Percentiles rank a stretch among this genome's conserved stretches.
phyloP scores from a whole-genome alignment of 2,888 invertebrate genomes.

The Melanostoma mellinum region DNA sequence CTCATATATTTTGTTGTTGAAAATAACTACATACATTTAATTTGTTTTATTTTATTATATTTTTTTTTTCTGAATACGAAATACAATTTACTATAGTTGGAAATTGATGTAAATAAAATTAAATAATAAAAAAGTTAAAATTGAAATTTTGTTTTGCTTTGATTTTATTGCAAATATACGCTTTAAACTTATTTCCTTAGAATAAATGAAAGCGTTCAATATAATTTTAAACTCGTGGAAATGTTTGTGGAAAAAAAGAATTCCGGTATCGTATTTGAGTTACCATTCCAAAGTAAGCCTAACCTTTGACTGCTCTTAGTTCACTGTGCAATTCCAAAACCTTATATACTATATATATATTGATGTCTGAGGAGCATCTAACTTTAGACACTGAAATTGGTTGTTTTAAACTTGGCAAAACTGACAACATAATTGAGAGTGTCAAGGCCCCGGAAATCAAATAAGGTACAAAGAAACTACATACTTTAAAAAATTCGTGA shows the following conservation, averaged over 20 bases:
- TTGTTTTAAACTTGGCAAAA: no score
- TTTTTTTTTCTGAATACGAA: conserved; percentile 30
- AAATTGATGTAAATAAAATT: conserved; percentile 71
- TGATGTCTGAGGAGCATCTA: no score
- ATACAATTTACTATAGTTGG: conserved; percentile 52
- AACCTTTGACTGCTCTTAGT: no score
- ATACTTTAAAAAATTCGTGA: no score
- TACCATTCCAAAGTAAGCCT: no score
- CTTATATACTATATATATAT: no score
- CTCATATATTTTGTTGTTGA: conserved; percentile 49
- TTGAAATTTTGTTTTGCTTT: conserved; percentile 32
- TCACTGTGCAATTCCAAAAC: no score
- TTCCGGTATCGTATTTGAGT: no score
- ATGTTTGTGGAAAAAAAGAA: neutral
- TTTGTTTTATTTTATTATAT: conserved; percentile 3
- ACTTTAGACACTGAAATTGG: no score
- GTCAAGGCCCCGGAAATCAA: no score
- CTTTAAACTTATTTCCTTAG: neutral
- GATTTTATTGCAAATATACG: neutral
- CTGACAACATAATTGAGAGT: no score
- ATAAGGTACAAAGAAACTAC: no score
- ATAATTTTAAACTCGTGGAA: neutral
- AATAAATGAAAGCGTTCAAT: neutral
- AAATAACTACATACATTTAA: conserved; percentile 5
- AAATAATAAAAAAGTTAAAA: conserved; percentile 40